A percentile compares a stretch with the other conserved stretches of the same genome.
These are phyloP conservation scores for Amitus sp. DNA, from an alignment of 2,888 invertebrate genomes.

Conservation along the genomic window DNA sequence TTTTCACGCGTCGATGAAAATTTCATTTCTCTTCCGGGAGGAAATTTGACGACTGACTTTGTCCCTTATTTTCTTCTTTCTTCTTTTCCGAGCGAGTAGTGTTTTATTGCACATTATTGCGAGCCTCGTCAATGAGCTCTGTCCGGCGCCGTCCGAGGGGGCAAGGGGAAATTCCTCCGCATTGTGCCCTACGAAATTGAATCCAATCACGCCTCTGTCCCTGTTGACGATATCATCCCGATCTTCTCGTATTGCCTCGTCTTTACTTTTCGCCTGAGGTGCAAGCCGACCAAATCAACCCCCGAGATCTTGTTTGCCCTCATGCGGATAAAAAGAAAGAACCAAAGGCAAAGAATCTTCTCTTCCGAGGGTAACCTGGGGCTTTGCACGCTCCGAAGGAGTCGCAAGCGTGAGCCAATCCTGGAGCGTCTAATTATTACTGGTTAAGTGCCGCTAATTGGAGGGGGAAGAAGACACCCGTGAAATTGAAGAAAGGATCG, in stretches of 20 bases:
- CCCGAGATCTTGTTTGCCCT: conserved; percentile 36
- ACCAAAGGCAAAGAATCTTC: conserved; percentile 29
- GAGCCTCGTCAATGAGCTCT: too few species aligned
- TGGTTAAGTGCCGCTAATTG: conserved; percentile 61
- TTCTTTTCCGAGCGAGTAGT: too few species aligned
- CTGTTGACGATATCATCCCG: conserved; percentile 23
- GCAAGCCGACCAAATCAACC: conserved; percentile 19
- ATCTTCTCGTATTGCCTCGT: conserved; percentile 29
- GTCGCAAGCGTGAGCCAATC: conserved; percentile 51
- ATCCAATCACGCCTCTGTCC: conserved; percentile 29
- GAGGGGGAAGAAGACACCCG: conserved; percentile 55
- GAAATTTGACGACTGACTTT: too few species aligned
- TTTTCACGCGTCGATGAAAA: background rate
- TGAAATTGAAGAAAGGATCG: conserved; percentile 58
- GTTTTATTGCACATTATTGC: too few species aligned
- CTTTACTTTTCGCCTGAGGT: conserved; percentile 39
- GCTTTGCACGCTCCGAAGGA: conserved; percentile 52
- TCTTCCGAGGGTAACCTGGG: conserved; percentile 29
- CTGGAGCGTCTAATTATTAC: conserved; percentile 60
- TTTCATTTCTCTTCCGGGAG: background rate
- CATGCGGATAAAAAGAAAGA: too few species aligned
- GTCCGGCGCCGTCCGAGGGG: too few species aligned
- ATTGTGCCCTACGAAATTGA: conserved; percentile 15
- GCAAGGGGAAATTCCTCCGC: too few species aligned
- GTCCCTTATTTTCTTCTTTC: too few species aligned